Conservation (phyloP, 2,888 invertebrate genomes). For the Eulithis testata region DNA sequence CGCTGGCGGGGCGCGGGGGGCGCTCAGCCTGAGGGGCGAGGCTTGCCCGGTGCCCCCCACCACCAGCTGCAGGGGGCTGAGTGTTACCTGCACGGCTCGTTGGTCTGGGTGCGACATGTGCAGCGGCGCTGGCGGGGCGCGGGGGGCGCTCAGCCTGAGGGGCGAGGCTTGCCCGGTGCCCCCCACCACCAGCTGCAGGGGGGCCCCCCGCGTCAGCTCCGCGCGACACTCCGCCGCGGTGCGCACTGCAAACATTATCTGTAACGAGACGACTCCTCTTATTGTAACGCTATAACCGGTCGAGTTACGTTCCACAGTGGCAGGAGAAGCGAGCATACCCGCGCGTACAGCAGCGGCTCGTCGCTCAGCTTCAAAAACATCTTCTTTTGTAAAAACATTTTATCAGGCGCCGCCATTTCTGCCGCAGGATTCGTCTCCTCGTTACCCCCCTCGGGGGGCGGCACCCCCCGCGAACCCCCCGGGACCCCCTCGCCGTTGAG, state of each 20-base stretch:
- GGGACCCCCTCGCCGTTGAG: no score
- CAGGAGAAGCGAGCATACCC: not conserved
- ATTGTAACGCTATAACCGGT: no score
- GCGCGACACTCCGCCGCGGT: constrained; percentile 8
- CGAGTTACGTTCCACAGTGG: not conserved
- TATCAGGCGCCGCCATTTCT: not conserved
- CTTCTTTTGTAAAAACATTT: constrained; percentile 1
- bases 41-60: no score
- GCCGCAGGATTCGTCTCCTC: not conserved
- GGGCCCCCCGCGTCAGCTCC: not conserved
- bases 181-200: constrained; percentile 2
- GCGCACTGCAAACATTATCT: constrained; percentile 11
- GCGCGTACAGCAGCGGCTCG: constrained; percentile 13
- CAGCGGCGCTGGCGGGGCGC: not conserved
- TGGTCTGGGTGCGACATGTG: not conserved
- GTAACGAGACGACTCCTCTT: no score
- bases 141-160: not conserved
- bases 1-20: no score
- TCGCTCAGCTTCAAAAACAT: constrained; percentile 1
- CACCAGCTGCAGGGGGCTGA: no score
- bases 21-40: no score
- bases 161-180: not conserved
- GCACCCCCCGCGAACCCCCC: no score
- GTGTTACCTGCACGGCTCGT: no score
- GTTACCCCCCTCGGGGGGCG: not conserved